Evolutionary conservation across 2,888 invertebrate species (phyloP), one percentile per base, ranked within the genome.

Genomic region (Linnaemya vulpina): DNA sequence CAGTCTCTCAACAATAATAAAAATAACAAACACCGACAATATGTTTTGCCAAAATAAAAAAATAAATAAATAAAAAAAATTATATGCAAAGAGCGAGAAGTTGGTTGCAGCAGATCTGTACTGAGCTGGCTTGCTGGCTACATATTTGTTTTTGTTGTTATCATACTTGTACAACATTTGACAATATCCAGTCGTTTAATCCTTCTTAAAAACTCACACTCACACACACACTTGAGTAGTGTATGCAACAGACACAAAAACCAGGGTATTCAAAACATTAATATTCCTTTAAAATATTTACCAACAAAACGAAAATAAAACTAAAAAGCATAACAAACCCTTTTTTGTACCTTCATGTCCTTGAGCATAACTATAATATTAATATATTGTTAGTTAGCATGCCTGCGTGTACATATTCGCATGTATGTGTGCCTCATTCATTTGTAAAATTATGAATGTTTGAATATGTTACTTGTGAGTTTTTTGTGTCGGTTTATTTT

Each of bases 1-100:
- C 60, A 62, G 51, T 73, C 60, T 68, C 55, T 73, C 30, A 76
- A 76, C 63, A 76, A 76, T 35, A 82, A 63, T 76, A 76, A 76
- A 62, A 70, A 82, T 15, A 53, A 82, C 62, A 55, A 74, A 60
- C 60, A 70, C 30, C 60, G 53, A 40, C 60, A 46, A 62, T 63
- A 68, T 51, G 73, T 51, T 74, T 62, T 8, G 35, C 30, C 38
- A 25, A 58, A 30, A 2, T 3, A 30, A 3, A 30, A 30, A 30
- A 30, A 2, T n/a, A n/a, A n/a, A 63, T n/a, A 53, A 40, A 25
- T 7, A 40, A 15, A 43, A 49, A 20, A 60, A 38, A 46, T 10
- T 5, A 7, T 30, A 35, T 25, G 7, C 7, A 62, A 11, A 40
- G 20, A 11, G 3, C 11, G 30, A n/a, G 20, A 35, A 51, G 30